Percentiles rank a stretch among this genome's conserved stretches.
Evolutionary conservation across 2,113 vertebrate genomes (phyloP).

Genomic region (Erythrocercus mccallii): DNA sequence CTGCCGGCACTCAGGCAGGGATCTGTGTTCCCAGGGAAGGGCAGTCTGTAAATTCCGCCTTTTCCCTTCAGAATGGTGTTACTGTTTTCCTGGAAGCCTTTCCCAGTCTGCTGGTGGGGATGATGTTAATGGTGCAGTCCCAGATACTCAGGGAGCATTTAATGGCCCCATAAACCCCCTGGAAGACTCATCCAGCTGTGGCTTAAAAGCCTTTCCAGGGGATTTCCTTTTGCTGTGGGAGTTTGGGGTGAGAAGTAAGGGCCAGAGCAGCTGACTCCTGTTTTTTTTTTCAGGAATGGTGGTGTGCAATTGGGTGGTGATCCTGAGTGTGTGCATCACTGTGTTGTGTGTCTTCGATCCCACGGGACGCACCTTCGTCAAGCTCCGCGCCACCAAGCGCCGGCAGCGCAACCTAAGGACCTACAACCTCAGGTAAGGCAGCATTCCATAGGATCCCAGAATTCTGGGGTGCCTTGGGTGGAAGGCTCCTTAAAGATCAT

Average conservation of each 20-base stretch:
- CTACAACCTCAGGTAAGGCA: conserved; percentile 87
- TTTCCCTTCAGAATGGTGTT: neutral
- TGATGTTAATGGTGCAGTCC: neutral
- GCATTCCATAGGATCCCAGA: fast-evolving
- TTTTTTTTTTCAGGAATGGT: conserved; percentile 84
- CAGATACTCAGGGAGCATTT: neutral
- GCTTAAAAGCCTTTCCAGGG: neutral
- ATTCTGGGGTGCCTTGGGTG: neutral
- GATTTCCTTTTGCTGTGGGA: neutral
- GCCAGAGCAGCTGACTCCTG: neutral
- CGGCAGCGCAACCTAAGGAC: conserved; percentile 94
- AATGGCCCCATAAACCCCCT: neutral
- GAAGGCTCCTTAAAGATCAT: neutral
- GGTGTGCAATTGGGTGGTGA: conserved; percentile 98
- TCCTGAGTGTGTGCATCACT: conserved; percentile 95
- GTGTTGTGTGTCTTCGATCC: conserved; percentile 97
- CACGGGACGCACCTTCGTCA: conserved; percentile 96
- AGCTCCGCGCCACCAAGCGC: conserved; percentile 92
- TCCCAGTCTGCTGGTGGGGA: neutral
- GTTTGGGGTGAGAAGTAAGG: neutral
- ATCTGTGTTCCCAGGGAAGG: neutral
- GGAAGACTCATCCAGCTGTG: neutral
- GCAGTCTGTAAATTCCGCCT: neutral
- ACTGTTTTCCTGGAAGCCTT: neutral
- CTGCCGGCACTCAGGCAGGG: neutral